Evolutionary conservation across 2,797 vertebrate genomes (phyloP), one percentile per base, ranked within the genome.

Genomic region (Pseudopleuronectes americanus): DNA sequence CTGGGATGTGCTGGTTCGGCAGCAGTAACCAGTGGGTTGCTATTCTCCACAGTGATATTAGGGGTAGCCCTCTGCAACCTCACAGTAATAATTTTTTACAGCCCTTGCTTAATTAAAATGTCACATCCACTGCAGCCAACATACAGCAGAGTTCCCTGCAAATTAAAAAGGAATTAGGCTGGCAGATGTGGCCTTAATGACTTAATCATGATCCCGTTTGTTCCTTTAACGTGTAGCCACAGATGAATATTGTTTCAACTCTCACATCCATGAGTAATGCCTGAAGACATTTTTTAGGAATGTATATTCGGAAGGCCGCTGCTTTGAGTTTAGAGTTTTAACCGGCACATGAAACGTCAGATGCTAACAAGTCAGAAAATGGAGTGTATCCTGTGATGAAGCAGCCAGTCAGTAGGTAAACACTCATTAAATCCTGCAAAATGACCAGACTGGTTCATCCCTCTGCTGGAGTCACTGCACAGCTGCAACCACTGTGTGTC

Each of bases 161-260:
- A 93, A 94, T 94, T 93, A 92, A 93, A 92, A 92, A 89, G 53
- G 85, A 93, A 94, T 94, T 89, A 92, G 81, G 84, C 67, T 72
- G 89, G 89, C 93, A 95, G 91, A 94, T 95, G 94, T 91, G 87
- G 66, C 79, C 86, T 91, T 94, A 94, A 94, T 93, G 87, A 77
- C 87, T 90, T 92, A 93, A 94, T 93, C 89, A 91, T 83, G 87
- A 43, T 41, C 79, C 73, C 73, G 79, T 90, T 92, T 58, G 64
- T 86, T 85, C 81, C 80, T 86, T 78, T 88, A 86, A 91, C 92
- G 79, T 76, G 60, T 8, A 22, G 75, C 68, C 74, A 55, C 74
- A 72, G 79, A 81, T 59, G 68, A 88, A 89, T 85, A 85, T 80
- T 84, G 81, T 83, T 80, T 67, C 56, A 79, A 76, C 72, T 58